A percentile compares a stretch with the other conserved stretches of the same genome.
Conservation (phyloP, 1,140 invertebrate species). For the Dreissena rostriformis region DNA sequence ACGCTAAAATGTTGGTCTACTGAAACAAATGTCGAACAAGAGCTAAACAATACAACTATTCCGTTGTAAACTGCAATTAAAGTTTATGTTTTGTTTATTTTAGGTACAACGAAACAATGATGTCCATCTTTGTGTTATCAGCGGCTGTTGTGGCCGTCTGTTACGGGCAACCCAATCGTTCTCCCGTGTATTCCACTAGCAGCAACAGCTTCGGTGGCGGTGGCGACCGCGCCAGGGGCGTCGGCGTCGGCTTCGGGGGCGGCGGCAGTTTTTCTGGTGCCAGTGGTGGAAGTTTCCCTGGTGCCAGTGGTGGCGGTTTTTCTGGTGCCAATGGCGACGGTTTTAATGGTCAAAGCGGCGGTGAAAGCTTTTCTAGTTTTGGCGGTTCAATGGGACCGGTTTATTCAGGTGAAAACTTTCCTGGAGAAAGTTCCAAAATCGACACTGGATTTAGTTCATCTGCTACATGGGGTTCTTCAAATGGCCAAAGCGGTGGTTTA, state of each 20-base stretch:
- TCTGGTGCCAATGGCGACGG: no score
- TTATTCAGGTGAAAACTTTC: not conserved
- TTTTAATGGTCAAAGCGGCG: no score
- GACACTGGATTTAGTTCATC: not conserved
- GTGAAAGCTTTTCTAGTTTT: no score
- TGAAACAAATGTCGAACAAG: no score
- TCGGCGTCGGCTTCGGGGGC: no score
- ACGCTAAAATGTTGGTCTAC: no score
- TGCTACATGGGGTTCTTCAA: not conserved
- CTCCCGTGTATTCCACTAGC: no score
- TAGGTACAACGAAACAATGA: slow-evolving; percentile 3
- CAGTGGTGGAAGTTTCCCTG: not conserved
- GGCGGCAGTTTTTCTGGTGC: not conserved
- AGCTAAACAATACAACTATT: no score
- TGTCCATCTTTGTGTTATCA: not conserved
- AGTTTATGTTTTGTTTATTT: not conserved
- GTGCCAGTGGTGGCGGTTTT: slow-evolving; percentile 1
- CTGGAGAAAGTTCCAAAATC: not conserved
- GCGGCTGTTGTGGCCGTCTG: not conserved
- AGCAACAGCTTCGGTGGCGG: not conserved
- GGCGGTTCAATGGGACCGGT: not conserved
- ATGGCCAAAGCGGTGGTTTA: not conserved
- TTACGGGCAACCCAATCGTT: not conserved
- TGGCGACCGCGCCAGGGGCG: not conserved
- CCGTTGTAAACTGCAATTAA: no score